These are phyloP conservation scores for Brenthis hecate DNA, from an alignment of 2,888 invertebrate species.

Conservation along the genomic window DNA sequence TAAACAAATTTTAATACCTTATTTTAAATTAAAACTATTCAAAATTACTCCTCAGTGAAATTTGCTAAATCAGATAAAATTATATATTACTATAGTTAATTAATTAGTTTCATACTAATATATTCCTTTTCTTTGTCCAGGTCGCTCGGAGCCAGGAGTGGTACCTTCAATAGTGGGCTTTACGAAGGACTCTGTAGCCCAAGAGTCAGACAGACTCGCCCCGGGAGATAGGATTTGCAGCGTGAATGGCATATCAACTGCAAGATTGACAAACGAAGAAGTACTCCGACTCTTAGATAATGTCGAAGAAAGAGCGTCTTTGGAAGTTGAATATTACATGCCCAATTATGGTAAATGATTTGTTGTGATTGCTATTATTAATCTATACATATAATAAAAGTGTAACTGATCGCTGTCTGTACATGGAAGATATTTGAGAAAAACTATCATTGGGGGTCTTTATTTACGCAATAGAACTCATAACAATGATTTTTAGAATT, in stretches of 20 bases:
- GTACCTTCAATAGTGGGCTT: conserved; percentile 86
- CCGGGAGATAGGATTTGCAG: conserved; percentile 91
- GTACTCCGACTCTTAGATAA: conserved; percentile 88
- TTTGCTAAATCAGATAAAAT: no score
- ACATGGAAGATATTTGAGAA: no score
- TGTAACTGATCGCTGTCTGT: no score
- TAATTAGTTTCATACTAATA: neutral
- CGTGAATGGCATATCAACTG: conserved; percentile 91
- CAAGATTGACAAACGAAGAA: conserved; percentile 89
- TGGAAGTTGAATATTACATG: conserved; percentile 92
- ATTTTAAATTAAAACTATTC: no score
- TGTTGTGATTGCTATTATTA: no score
- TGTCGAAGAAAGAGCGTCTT: conserved; percentile 87
- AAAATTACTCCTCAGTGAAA: no score
- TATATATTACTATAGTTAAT: neutral
- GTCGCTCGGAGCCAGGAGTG: conserved; percentile 86
- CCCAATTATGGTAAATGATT: conserved; percentile 88
- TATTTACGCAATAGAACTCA: no score
- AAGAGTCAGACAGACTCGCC: conserved; percentile 88
- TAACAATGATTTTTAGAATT: no score
- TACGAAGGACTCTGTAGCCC: conserved; percentile 86
- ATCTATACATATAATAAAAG: no score
- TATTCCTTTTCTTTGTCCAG: conserved; percentile 60
- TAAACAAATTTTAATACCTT: no score
- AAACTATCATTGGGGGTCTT: no score